These are phyloP conservation scores for Lonchura striata DNA, from an alignment of 2,113 vertebrate species.

Conservation along the genomic window DNA sequence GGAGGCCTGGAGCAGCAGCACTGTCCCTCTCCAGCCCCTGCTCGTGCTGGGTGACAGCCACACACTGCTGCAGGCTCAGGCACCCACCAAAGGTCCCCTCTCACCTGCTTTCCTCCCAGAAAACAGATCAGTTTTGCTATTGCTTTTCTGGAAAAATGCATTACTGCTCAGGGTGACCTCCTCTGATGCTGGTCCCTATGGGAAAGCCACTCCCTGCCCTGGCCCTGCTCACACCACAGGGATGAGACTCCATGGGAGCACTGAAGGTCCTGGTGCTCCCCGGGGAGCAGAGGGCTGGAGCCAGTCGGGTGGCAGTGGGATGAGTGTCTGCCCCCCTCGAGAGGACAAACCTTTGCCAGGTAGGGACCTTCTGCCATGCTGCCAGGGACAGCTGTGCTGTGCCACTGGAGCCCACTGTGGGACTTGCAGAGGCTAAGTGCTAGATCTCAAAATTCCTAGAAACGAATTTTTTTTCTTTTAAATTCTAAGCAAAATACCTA, in stretches of 20 bases:
- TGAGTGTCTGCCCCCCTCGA: background rate
- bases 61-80: background rate
- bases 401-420: background rate
- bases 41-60: background rate
- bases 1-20: background rate
- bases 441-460: no score
- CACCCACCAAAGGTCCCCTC: background rate
- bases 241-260: accelerated
- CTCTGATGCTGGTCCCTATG: accelerated
- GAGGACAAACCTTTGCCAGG: background rate
- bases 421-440: background rate
- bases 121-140: accelerated
- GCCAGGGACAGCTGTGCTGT: background rate
- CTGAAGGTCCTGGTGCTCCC: background rate
- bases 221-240: no score
- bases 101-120: accelerated
- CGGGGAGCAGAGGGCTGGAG: background rate
- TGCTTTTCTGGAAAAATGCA: background rate
- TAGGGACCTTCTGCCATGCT: background rate
- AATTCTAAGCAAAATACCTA: background rate
- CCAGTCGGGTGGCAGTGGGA: background rate
- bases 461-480: background rate
- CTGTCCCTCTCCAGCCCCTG: background rate
- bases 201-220: background rate
- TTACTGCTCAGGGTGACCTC: background rate